These are phyloP conservation scores for Orchesella cincta DNA, from an alignment of 1,140 invertebrate species.

Conservation along the genomic window DNA sequence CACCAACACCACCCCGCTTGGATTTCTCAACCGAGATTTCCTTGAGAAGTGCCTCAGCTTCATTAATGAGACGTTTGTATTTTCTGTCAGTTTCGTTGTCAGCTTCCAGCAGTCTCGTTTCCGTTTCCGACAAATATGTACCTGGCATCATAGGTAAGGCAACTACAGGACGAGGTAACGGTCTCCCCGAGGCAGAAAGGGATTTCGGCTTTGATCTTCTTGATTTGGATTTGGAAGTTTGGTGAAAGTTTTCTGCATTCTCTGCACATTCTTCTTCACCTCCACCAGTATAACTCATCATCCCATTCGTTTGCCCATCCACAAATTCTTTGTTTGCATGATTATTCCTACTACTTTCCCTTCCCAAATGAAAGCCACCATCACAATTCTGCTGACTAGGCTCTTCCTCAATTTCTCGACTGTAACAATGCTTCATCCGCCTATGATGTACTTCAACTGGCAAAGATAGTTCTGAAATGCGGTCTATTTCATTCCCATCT, in stretches of 20 bases:
- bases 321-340: no score
- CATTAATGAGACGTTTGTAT: conserved; percentile 47
- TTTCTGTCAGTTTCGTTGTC: conserved; percentile 42
- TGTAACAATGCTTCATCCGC: not conserved
- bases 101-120: conserved; percentile 46
- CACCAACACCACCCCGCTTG: not conserved
- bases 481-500: conserved; percentile 29
- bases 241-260: not conserved
- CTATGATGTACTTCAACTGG: not conserved
- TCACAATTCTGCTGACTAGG: not conserved
- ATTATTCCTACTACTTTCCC: not conserved
- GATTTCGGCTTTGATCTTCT: conserved; percentile 38
- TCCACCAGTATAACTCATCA: not conserved
- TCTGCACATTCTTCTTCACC: not conserved
- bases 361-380: not conserved
- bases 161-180: conserved; percentile 23
- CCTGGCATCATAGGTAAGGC: conserved; percentile 36
- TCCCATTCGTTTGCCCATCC: not conserved
- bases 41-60: conserved; percentile 47
- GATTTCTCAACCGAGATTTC: conserved; percentile 45
- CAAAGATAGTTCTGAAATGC: not conserved
- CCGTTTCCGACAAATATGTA: conserved; percentile 46
- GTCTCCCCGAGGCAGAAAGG: not conserved
- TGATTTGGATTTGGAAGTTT: conserved; percentile 35
- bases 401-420: not conserved